Conservation (phyloP, 2,113 vertebrate species). For the Tichodroma muraria region DNA sequence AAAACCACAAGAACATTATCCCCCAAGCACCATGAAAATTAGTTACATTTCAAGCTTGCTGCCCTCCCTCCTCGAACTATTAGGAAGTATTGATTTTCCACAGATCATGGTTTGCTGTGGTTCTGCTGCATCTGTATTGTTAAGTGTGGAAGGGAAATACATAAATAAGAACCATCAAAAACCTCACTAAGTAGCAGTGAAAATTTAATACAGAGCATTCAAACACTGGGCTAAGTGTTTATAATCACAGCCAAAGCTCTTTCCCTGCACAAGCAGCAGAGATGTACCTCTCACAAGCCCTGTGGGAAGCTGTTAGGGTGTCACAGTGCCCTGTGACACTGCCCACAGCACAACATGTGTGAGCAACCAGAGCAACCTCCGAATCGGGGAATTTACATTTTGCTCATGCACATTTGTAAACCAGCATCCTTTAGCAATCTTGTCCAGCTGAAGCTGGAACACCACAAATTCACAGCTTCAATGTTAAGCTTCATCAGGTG, state of each 20-base stretch:
- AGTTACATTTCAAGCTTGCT: neutral
- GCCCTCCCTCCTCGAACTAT: neutral
- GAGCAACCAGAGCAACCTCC: neutral
- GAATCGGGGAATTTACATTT: neutral
- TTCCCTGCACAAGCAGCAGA: neutral
- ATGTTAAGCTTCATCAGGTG: neutral
- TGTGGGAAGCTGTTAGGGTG: neutral
- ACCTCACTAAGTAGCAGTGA: neutral
- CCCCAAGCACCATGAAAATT: neutral
- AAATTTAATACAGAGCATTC: neutral
- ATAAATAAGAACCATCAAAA: neutral
- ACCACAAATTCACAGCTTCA: neutral
- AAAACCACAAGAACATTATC: neutral
- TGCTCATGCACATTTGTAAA: neutral
- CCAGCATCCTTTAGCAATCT: neutral
- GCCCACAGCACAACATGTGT: neutral
- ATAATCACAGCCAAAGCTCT: neutral
- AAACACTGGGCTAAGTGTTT: neutral
- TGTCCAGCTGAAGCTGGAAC: neutral
- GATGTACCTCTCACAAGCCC: neutral
- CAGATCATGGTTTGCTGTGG: neutral
- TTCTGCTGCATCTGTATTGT: neutral
- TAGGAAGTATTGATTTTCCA: neutral
- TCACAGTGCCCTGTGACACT: neutral
- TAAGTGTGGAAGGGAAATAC: neutral